Base-by-base conservation (phyloP, 2,797 vertebrate species). In the Eleutherodactylus coqui region DNA sequence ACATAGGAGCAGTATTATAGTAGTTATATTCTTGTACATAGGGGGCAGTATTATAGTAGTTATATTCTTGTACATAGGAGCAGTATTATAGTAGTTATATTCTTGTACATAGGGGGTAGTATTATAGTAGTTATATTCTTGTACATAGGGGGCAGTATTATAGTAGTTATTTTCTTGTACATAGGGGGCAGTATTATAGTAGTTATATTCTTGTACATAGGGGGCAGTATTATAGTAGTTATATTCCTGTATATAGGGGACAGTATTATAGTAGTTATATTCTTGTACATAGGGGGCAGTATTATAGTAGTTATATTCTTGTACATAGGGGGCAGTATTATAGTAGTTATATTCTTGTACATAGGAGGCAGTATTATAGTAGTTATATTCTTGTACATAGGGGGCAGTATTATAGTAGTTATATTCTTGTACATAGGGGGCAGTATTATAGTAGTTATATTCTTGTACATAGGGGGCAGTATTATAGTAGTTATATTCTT, bases 111-210 rank as follows among this genome's bases (percentile, higher is more conserved):
- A 62, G n/a, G 58, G 58, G 11, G 27, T 11, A 29, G 58, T 62
- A 62, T 62, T 62, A 62, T 62, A 62, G 58, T 62, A 62, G 27
- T 62, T 62, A n/a, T n/a, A n/a, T n/a, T n/a, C n/a, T n/a, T n/a
- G n/a, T n/a, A n/a, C n/a, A n/a, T n/a, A n/a, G n/a, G n/a, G 27
- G 2, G 55, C 58, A 60, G n/a, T 60, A 60, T 60, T 60, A 60
- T 60, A 60, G 58, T 60, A 60, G 27, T 60, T 60, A 60, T 60
- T 27, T 60, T 60, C 58, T 29, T 60, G 58, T 60, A 60, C 8
- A 60, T 60, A 60, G n/a, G 27, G n/a, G 27, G 58, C 58, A 60
- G 58, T 60, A 60, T 60, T 60, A 60, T 29, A 60, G 58, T 29
- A 60, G 58, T 60, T 60, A 60, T 60, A 60, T 60, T 60, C 58